phyloP scores from a whole-genome alignment of 35 echinoderm and acorn worm genomes.

The Apostichopus californicus region DNA sequence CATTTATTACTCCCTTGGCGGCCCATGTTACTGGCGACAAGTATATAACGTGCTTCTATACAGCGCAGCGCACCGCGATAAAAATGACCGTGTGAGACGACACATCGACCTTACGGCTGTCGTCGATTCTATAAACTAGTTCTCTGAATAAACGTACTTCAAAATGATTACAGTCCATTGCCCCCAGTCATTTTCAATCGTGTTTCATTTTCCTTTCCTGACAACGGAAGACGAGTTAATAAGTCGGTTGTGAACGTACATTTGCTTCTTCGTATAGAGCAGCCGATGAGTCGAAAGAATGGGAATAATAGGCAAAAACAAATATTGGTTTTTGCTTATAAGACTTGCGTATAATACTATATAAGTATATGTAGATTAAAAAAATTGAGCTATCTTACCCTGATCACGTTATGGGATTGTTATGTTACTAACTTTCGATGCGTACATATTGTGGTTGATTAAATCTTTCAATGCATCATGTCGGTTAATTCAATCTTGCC shows the following conservation, averaged over 20 bases:
- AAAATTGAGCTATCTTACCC: too few species aligned
- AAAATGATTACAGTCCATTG: conserved; percentile 24
- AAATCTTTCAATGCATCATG: too few species aligned
- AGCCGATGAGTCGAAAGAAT: too few species aligned
- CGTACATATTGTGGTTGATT: too few species aligned
- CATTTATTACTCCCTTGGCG: not conserved
- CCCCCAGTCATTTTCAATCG: conserved; percentile 16
- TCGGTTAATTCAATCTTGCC: too few species aligned
- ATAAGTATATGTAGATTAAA: too few species aligned
- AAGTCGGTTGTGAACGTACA: not conserved
- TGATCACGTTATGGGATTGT: too few species aligned
- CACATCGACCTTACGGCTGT: not conserved
- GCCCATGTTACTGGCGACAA: conserved; percentile 2
- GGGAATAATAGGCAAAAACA: too few species aligned
- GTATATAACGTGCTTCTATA: not conserved
- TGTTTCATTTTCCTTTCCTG: not conserved
- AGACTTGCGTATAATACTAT: too few species aligned
- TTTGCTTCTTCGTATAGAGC: too few species aligned
- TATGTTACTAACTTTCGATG: too few species aligned
- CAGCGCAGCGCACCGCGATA: not conserved
- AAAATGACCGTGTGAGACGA: not conserved
- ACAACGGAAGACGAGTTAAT: conserved; percentile 14
- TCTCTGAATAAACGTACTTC: conserved; percentile 38
- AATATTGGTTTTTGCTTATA: too few species aligned
- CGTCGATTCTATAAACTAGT: conserved; percentile 13